Evolutionary conservation across 2,113 vertebrate species (phyloP).

Genomic region (Mixornis gularis): DNA sequence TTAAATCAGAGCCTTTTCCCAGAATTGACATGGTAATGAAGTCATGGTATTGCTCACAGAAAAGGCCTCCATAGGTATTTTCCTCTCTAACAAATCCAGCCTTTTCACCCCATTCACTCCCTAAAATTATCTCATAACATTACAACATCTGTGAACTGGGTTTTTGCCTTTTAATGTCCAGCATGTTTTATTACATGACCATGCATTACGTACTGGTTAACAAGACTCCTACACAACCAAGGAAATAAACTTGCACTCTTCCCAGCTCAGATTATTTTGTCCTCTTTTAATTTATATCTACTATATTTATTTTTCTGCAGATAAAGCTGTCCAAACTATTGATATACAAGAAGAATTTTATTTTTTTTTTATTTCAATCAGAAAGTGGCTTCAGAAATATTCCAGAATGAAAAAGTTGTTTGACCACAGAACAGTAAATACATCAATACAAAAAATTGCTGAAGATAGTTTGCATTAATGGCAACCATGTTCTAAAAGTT

Average conservation of each 20-base stretch:
- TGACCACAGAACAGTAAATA: neutral
- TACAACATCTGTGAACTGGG: constrained; percentile 78
- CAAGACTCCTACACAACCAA: constrained; percentile 23
- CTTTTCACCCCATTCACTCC: constrained; percentile 76
- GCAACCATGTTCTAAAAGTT: neutral
- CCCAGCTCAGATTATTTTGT: neutral
- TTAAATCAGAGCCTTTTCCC: constrained; percentile 81
- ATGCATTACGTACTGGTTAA: constrained; percentile 47
- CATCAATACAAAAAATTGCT: neutral
- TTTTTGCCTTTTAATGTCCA: constrained; percentile 68
- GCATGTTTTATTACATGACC: constrained; percentile 47
- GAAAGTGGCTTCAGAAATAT: neutral
- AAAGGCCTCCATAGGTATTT: constrained; percentile 76
- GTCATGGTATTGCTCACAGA: constrained; percentile 74
- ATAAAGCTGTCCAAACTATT: neutral
- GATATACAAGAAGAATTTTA: neutral
- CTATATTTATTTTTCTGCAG: neutral
- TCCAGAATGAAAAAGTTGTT: neutral
- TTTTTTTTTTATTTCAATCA: neutral
- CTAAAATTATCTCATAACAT: constrained; percentile 79
- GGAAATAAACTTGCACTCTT: constrained; percentile 19
- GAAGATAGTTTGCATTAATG: neutral
- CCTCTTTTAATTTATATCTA: neutral
- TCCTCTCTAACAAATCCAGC: constrained; percentile 73
- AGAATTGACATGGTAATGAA: constrained; percentile 97